A percentile compares a stretch with the other conserved stretches of the same genome.
Conservation (phyloP, 2,113 vertebrate species). For the Onychorhynchus coronatus region DNA sequence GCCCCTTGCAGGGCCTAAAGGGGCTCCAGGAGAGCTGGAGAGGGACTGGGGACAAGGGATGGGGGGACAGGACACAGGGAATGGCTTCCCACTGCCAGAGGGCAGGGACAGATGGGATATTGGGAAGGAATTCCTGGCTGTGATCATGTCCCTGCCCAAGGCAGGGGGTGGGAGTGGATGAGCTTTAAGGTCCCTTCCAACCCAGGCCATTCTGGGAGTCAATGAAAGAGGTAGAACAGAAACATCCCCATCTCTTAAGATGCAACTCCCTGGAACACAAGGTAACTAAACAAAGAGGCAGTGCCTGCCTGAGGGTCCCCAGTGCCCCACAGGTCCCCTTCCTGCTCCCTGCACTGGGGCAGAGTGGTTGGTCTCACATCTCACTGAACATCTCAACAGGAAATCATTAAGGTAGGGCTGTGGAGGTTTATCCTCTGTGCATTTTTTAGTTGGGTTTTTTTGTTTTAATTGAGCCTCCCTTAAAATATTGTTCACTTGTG, state of each 20-base stretch:
- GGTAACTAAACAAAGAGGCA: accelerated
- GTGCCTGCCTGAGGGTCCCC: not conserved
- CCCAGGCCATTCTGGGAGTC: accelerated
- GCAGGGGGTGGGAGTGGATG: not conserved
- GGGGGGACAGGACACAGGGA: not conserved
- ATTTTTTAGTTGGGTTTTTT: accelerated
- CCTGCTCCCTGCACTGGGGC: not conserved
- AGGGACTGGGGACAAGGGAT: not conserved
- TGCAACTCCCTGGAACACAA: accelerated
- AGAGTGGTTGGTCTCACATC: not conserved
- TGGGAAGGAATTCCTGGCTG: not conserved
- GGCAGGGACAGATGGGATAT: not conserved
- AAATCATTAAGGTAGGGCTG: not conserved
- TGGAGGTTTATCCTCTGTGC: not conserved
- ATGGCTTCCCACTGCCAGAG: not conserved
- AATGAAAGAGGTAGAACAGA: not conserved
- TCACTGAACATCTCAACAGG: accelerated
- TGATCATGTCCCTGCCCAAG: not conserved
- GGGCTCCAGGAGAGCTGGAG: not conserved
- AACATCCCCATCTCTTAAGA: accelerated
- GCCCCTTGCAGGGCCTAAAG: not conserved
- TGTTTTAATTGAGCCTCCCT: not conserved
- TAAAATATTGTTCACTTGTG: not conserved
- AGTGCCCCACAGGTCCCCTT: accelerated
- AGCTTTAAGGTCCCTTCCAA: not conserved